Conservation (phyloP, 1,140 invertebrate species). For the Chironomus tepperi region DNA sequence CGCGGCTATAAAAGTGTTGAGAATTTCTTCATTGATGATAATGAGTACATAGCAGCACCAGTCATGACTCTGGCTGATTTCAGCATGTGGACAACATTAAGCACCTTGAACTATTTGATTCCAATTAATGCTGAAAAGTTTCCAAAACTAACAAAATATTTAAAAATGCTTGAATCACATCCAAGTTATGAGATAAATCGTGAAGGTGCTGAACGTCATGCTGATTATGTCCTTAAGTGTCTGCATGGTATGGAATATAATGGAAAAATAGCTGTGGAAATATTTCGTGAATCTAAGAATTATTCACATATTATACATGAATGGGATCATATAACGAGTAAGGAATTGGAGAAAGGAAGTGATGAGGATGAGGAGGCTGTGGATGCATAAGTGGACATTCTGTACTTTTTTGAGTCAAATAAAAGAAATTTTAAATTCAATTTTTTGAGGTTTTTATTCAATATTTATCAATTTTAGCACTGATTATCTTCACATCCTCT, state of each 20-base stretch:
- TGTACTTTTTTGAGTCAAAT: not conserved
- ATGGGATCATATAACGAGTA: not conserved
- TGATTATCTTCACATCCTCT: conserved; percentile 82
- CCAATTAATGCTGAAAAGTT: not conserved
- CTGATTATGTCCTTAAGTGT: not conserved
- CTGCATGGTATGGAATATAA: not conserved
- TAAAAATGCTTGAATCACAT: not conserved
- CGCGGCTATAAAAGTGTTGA: not conserved
- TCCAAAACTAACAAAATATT: not conserved
- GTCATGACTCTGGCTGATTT: not conserved
- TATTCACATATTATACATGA: not conserved
- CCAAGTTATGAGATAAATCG: conserved; percentile 4
- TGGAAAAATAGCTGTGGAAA: not conserved
- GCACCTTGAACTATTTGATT: not conserved
- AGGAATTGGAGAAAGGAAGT: not conserved
- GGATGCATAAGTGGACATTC: not conserved
- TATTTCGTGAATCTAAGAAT: not conserved
- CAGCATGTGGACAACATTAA: not conserved
- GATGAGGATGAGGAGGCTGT: not conserved
- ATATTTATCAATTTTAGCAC: conserved; percentile 52
- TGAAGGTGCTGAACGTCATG: not conserved
- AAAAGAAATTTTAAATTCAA: not conserved
- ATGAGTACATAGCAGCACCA: not conserved
- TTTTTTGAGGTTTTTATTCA: conserved; percentile 31
- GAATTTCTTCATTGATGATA: not conserved